These are phyloP conservation scores for Patella depressa DNA, from an alignment of 2,888 invertebrate genomes.

Conservation along the genomic window DNA sequence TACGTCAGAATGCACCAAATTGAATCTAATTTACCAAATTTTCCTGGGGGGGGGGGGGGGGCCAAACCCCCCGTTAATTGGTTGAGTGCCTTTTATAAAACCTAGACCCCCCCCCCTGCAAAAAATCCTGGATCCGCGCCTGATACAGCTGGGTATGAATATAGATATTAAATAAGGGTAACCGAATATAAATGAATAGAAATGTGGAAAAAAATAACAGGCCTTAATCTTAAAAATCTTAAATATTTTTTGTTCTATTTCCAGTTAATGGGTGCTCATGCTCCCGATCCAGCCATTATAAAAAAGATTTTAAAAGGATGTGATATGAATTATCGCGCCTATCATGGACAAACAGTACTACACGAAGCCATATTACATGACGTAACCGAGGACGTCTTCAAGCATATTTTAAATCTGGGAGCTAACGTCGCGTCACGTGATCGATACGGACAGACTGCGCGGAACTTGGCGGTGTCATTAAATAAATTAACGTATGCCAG, in stretches of 20 bases:
- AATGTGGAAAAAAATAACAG: no score
- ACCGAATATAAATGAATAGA: no score
- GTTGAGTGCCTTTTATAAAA: no score
- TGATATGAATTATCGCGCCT: constrained; percentile 48
- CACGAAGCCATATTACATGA: constrained; percentile 55
- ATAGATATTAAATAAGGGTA: no score
- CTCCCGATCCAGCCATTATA: constrained; percentile 51
- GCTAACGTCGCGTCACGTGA: constrained; percentile 53
- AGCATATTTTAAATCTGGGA: constrained; percentile 52
- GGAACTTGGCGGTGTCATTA: constrained; percentile 45
- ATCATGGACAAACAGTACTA: constrained; percentile 57
- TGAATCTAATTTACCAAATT: no score
- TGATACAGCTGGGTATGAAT: no score
- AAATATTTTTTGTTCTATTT: neutral
- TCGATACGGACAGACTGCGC: constrained; percentile 53
- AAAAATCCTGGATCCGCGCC: no score
- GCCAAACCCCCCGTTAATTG: no score
- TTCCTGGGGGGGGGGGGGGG: no score
- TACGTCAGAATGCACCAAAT: no score
- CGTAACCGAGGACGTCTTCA: constrained; percentile 46
- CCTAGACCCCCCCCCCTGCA: no score
- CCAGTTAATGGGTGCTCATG: constrained; percentile 43
- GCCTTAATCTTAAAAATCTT: neutral
- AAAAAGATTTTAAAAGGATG: constrained; percentile 49
- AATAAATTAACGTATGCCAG: constrained; percentile 45